Evolutionary conservation across 2,888 invertebrate species (phyloP).

Genomic region (Lepidocyrtinus sp.): DNA sequence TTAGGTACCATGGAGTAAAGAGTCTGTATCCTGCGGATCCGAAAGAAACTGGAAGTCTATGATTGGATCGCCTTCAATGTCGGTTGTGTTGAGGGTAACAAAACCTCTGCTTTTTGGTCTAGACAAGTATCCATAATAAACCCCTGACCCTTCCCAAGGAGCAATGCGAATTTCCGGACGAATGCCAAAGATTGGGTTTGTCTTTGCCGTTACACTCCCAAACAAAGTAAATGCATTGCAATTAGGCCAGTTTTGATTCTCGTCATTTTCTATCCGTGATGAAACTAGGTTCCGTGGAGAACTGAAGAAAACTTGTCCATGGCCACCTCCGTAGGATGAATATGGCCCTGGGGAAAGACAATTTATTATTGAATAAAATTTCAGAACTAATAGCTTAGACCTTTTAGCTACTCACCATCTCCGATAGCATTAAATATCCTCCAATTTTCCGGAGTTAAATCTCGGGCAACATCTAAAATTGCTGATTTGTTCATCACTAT

Average conservation of each 20-base stretch:
- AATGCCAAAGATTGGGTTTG: neutral
- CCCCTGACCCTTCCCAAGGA: neutral
- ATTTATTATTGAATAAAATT: neutral
- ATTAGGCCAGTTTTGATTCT: neutral
- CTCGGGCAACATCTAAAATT: too few relatives aligned
- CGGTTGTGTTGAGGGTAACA: slow-evolving; percentile 4
- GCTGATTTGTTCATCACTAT: neutral
- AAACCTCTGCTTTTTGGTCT: slow-evolving; percentile 30
- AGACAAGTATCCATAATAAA: neutral
- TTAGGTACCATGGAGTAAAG: neutral
- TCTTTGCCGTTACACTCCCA: neutral
- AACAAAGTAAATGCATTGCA: neutral
- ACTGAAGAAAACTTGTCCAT: neutral
- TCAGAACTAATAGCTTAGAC: too few relatives aligned
- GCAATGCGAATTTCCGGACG: neutral
- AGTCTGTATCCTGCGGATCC: slow-evolving; percentile 17
- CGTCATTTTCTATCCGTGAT: neutral
- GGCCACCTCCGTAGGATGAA: neutral
- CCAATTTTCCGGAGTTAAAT: slow-evolving; percentile 18
- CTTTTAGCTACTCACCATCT: neutral
- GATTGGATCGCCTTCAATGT: neutral
- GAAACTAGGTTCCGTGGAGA: neutral
- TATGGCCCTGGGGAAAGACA: neutral
- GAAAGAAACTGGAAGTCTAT: slow-evolving; percentile 18
- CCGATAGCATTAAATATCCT: neutral